Conservation (phyloP, 2,888 invertebrate genomes). For the Myopa testacea region DNA sequence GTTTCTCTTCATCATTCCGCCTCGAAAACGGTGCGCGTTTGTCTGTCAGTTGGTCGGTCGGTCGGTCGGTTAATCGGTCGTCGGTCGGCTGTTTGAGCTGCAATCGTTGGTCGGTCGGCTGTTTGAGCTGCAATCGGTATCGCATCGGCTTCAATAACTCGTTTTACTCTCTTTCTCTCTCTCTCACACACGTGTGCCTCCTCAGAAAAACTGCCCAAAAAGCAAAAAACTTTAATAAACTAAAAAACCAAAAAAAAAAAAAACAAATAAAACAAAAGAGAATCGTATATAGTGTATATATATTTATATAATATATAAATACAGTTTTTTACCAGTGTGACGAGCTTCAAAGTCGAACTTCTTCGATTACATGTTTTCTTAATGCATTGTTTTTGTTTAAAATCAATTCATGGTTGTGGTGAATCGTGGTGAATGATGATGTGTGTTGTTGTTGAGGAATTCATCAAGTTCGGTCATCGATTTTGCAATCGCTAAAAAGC, state of each 20-base stretch:
- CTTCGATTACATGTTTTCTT: not conserved
- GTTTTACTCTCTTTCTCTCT: constrained; percentile 20
- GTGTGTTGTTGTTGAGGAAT: not conserved
- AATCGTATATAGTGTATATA: too few relatives aligned
- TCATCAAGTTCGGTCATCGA: constrained; percentile 4
- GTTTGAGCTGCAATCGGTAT: constrained; percentile 18
- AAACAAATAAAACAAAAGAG: not conserved
- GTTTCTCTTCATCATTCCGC: not conserved
- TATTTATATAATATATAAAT: too few relatives aligned
- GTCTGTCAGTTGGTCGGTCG: constrained; percentile 3
- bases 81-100: not conserved
- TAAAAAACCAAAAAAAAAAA: not conserved
- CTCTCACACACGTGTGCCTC: not conserved
- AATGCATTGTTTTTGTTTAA: not conserved
- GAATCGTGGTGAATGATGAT: constrained; percentile 26
- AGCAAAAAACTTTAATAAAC: not conserved
- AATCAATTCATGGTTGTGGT: not conserved
- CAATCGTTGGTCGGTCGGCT: constrained; percentile 12
- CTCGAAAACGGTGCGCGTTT: not conserved
- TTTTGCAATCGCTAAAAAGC: not conserved
- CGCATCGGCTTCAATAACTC: constrained; percentile 21
- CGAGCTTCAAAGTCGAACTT: not conserved
- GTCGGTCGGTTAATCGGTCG: constrained; percentile 11
- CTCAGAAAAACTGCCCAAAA: not conserved
- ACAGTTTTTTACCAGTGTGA: not conserved